These are phyloP conservation scores for Drosophila pseudotakahashii DNA, from an alignment of 2,888 invertebrate genomes.

Conservation along the genomic window DNA sequence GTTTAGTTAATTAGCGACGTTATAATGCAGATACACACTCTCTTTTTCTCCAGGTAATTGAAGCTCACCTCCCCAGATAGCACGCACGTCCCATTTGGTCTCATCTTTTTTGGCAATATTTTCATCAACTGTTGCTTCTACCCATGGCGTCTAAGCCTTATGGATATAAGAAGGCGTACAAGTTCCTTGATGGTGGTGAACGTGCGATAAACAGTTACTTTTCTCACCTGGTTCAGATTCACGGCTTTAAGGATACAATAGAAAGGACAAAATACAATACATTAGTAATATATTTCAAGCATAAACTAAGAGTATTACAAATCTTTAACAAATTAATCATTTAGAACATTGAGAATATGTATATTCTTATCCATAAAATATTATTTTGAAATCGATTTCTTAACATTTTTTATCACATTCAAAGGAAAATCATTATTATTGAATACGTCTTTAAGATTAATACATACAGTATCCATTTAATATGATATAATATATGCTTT, in stretches of 20 bases:
- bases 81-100: conserved; percentile 7
- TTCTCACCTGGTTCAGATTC: not conserved
- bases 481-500: too few relatives aligned
- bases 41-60: conserved; percentile 15
- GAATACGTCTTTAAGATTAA: too few relatives aligned
- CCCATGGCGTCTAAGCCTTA: not conserved
- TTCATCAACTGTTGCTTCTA: conserved; percentile 11
- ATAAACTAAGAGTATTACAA: too few relatives aligned
- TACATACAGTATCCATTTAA: too few relatives aligned
- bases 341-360: too few relatives aligned
- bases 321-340: too few relatives aligned
- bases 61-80: conserved; percentile 30
- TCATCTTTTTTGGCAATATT: conserved; percentile 3
- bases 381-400: too few relatives aligned
- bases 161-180: not conserved
- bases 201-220: not conserved
- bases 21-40: conserved; percentile 55
- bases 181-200: not conserved
- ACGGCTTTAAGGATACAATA: not conserved
- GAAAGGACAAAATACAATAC: not conserved
- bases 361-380: too few relatives aligned
- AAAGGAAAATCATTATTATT: too few relatives aligned
- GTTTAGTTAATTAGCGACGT: conserved; percentile 70
- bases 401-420: too few relatives aligned
- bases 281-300: not conserved